Evolutionary conservation across 2,797 vertebrate species (phyloP), one percentile per base, ranked within the genome.

Genomic region (Enteromius anoplus): DNA sequence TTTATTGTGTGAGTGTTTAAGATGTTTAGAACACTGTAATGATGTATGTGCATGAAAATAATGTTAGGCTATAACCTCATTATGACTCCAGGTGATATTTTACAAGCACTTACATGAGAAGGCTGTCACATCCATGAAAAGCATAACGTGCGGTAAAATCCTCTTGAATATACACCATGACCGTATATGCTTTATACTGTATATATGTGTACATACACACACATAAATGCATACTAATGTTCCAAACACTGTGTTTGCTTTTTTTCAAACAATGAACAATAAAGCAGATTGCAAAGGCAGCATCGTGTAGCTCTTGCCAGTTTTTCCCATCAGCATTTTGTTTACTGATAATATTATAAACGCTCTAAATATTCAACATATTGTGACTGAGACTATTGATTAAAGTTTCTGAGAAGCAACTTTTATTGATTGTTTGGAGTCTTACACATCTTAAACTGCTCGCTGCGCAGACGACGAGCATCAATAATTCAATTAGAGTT

Each of bases 401-500:
- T 64, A 55, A 75, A 75, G 51, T 60, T 81, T 60, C 2, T 60
- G 69, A 76, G 60, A 78, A 60, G 62, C 19, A 64, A 23, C 81
- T 84, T 85, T 51, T 80, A 72, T 82, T 77, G 19, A 71, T 83
- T n/a, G n/a, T 80, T 53, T 82, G 55, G 73, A 78, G 26, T 55
- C 32, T 73, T 37, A 32, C 71, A 37, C 49, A 79, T 79, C 58
- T 53, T 60, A 78, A 83, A 58, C 47, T 17, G 42, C 29, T 78
- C 32, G 9, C 69, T 72, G 23, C 3, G 40, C 15, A 76, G 55
- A 64, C 29, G 17, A 85, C 58, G 37, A 82, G 72, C 60, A 62
- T 60, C 32, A 86, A 75, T 83, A 85, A 86, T 87, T 79, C 26
- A 91, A 91, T 93, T 88, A 90, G 62, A 81, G 70, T 83, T 88